Evolutionary conservation across 2,888 invertebrate species (phyloP).

Genomic region (Pecten maximus): DNA sequence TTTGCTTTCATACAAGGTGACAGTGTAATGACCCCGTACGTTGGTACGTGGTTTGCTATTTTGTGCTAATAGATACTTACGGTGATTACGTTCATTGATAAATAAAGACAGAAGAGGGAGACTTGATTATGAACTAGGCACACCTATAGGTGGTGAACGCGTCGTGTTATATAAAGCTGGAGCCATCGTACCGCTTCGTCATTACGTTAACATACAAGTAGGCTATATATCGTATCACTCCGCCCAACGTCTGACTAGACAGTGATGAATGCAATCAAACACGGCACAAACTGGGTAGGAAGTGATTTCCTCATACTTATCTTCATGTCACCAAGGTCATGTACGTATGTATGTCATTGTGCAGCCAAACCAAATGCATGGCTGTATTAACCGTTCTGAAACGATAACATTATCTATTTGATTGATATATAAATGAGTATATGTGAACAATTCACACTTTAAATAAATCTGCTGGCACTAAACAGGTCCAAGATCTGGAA

Average conservation of each 20-base stretch:
- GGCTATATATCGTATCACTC: constrained; percentile 1
- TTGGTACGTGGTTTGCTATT: neutral
- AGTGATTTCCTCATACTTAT: neutral
- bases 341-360: neutral
- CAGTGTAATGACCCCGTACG: no score
- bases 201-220: neutral
- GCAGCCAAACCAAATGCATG: neutral
- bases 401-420: neutral
- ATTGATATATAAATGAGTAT: neutral
- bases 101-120: neutral
- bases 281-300: neutral
- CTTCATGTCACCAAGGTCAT: neutral
- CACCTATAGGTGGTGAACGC: neutral
- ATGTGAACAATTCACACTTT: neutral
- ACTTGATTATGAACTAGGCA: neutral
- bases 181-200: neutral
- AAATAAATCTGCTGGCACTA: neutral
- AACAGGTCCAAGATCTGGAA: neutral
- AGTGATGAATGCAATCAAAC: neutral
- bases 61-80: neutral
- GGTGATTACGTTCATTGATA: neutral
- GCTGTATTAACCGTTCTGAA: no score
- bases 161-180: neutral
- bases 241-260: neutral
- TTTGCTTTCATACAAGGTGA: no score